phyloP scores from a whole-genome alignment of 2,113 vertebrate species.

The Delphinus delphis region DNA sequence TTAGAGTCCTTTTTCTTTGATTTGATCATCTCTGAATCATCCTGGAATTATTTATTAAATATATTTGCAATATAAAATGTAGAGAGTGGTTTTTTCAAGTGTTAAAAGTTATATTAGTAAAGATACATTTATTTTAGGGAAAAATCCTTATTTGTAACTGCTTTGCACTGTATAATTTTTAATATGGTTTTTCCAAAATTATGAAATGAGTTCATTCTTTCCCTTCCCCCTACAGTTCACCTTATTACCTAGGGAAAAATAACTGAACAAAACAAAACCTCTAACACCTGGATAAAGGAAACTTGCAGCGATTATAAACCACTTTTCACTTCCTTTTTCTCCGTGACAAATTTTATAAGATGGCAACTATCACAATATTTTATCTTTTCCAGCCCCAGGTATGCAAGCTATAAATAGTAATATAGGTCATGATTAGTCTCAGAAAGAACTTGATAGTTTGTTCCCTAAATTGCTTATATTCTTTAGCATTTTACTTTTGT shows the following conservation, averaged over 20 bases:
- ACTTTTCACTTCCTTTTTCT: neutral
- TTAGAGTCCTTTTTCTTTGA: neutral
- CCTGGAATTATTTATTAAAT: neutral
- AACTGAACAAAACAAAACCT: neutral
- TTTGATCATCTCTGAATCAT: neutral
- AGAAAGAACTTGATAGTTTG: neutral
- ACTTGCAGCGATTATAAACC: neutral
- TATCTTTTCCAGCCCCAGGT: neutral
- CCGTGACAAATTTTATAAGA: neutral
- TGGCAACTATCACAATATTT: neutral
- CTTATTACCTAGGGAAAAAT: neutral
- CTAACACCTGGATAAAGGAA: neutral
- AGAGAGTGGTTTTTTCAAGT: neutral
- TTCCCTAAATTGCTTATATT: neutral
- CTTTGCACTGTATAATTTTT: neutral
- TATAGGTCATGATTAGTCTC: neutral
- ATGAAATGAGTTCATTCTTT: neutral
- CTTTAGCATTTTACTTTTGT: neutral
- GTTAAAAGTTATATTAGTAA: neutral
- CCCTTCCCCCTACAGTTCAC: neutral
- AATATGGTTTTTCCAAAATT: neutral
- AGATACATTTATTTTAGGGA: neutral
- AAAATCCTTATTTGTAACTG: neutral
- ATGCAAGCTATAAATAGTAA: neutral
- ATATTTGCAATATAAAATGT: neutral